Percentiles rank a stretch among this genome's conserved stretches.
These are phyloP conservation scores for Drosophila stalkeri DNA, from an alignment of 2,888 invertebrate genomes.

Conservation along the genomic window DNA sequence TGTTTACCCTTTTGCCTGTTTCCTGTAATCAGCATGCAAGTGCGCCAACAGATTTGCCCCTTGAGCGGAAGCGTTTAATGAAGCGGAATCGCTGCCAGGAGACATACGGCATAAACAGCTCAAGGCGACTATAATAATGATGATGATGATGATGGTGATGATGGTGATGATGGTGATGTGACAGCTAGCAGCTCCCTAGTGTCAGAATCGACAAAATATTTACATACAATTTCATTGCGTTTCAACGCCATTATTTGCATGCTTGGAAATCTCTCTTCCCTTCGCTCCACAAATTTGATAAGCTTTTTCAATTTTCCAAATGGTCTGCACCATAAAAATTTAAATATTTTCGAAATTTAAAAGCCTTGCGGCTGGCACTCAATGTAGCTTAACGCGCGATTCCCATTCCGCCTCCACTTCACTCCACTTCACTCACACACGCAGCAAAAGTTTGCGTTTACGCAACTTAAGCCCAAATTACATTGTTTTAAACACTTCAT, in stretches of 20 bases:
- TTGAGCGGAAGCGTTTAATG: conserved; percentile 75
- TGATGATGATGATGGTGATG: conserved; percentile 15
- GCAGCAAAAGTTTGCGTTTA: conserved; percentile 54
- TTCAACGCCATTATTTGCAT: conserved; percentile 27
- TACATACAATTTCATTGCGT: conserved; percentile 60
- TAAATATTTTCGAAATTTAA: conserved; percentile 76
- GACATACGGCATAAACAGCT: conserved; percentile 31
- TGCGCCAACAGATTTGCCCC: conserved; percentile 64
- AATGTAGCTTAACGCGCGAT: conserved; percentile 58
- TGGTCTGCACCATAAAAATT: conserved; percentile 73
- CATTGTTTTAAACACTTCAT: conserved; percentile 80
- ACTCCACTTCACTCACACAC: background rate
- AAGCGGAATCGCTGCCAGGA: conserved; percentile 69
- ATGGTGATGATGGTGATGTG: conserved; percentile 7
- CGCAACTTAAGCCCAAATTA: conserved; percentile 73
- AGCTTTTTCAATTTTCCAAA: conserved; percentile 75
- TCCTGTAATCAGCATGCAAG: conserved; percentile 62
- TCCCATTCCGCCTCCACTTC: conserved; percentile 3
- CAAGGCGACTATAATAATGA: conserved; percentile 30
- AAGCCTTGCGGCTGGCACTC: conserved; percentile 55
- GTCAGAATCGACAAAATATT: conserved; percentile 74
- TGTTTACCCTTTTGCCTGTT: conserved; percentile 60
- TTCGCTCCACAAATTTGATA: conserved; percentile 29
- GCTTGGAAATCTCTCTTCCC: background rate
- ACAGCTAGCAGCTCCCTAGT: conserved; percentile 46